Conservation (phyloP, 2,797 vertebrate genomes). For the Knipowitschia caucasica region DNA sequence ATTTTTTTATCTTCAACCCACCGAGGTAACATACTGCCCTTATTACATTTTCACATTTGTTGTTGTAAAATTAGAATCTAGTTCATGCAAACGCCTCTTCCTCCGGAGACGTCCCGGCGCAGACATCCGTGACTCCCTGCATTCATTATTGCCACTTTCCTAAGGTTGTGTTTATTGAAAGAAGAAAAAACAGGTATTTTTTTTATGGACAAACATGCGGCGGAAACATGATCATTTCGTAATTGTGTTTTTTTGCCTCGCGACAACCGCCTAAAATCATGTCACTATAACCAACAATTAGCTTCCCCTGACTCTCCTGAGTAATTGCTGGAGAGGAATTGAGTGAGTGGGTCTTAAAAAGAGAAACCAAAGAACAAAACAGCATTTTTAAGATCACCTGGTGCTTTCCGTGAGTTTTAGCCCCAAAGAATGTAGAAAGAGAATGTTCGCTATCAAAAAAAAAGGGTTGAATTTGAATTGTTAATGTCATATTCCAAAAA, state of each 20-base stretch:
- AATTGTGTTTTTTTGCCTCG: conserved; percentile 45
- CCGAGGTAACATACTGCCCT: background rate
- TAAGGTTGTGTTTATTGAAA: conserved; percentile 5
- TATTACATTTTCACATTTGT: background rate
- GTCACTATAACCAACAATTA: conserved; percentile 48
- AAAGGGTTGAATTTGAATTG: no score
- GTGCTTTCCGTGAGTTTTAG: conserved; percentile 10
- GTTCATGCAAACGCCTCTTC: conserved; percentile 3
- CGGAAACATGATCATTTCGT: conserved; percentile 37
- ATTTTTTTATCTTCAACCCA: no score
- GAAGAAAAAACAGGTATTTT: conserved; percentile 15
- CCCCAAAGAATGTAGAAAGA: no score
- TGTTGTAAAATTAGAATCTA: conserved; percentile 10
- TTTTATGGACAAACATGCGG: conserved; percentile 35
- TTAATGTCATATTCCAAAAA: no score
- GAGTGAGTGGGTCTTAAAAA: conserved; percentile 2
- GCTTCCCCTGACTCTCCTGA: conserved; percentile 25
- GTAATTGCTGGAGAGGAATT: conserved; percentile 31
- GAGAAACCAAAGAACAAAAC: conserved; percentile 1
- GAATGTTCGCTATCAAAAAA: no score
- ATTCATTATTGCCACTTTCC: conserved; percentile 40
- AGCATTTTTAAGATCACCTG: background rate
- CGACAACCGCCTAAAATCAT: conserved; percentile 40
- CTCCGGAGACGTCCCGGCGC: conserved; percentile 13
- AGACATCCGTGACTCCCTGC: conserved; percentile 23